phyloP scores from a whole-genome alignment of 2,797 vertebrate genomes.

The Cyclopterus lumpus region DNA sequence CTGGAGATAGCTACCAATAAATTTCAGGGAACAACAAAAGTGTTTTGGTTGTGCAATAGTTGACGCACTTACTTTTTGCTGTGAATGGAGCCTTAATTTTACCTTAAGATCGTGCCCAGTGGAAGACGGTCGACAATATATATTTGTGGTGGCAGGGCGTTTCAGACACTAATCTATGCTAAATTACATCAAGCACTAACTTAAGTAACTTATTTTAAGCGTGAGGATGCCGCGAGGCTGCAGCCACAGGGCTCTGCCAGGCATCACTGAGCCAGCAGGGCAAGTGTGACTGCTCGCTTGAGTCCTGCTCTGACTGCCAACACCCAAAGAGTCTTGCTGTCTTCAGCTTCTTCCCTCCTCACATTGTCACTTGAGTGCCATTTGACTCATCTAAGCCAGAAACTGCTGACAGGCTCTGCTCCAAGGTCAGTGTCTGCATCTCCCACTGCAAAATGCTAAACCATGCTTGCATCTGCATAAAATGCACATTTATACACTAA shows the following conservation, averaged over 20 bases:
- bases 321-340: slow-evolving; percentile 40
- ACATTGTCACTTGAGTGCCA: slow-evolving; percentile 34
- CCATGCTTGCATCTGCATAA: slow-evolving; percentile 22
- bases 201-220: background rate
- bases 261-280: slow-evolving; percentile 39
- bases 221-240: slow-evolving; percentile 4
- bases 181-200: background rate
- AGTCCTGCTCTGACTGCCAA: slow-evolving; percentile 54
- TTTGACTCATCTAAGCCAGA: slow-evolving; percentile 51
- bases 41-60: no score
- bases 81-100: background rate
- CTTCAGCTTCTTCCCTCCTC: slow-evolving; percentile 39
- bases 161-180: background rate
- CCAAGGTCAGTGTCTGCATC: slow-evolving; percentile 54
- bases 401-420: slow-evolving; percentile 56
- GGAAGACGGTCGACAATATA: background rate
- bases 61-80: no score
- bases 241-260: slow-evolving; percentile 32
- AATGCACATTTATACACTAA: background rate
- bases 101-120: background rate
- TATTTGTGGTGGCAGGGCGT: background rate
- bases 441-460: slow-evolving; percentile 44
- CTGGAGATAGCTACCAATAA: no score
- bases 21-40: no score
- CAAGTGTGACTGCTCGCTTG: slow-evolving; percentile 34